Evolutionary conservation across 92 coral and sea anemone species (phyloP).

Genomic region (Epizoanthus rinbou): DNA sequence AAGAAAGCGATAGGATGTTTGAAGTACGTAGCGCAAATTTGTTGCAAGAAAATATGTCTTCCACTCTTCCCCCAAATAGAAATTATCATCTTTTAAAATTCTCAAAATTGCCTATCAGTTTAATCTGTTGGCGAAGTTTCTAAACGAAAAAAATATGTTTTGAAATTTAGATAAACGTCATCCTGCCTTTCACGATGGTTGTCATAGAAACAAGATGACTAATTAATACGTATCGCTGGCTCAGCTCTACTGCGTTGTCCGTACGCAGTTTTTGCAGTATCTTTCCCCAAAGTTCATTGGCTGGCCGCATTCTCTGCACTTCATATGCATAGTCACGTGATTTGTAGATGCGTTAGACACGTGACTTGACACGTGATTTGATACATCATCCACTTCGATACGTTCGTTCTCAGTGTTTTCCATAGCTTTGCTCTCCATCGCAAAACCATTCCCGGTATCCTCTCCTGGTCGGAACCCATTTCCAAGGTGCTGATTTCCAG

Average conservation of each 20-base stretch:
- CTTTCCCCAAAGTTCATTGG: slow-evolving; percentile 47
- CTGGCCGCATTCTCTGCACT: slow-evolving; percentile 49
- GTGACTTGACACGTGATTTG: slow-evolving; percentile 23
- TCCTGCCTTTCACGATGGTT: no score
- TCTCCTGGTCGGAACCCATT: slow-evolving; percentile 23
- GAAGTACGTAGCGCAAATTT: no score
- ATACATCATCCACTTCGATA: neutral
- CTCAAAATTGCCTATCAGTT: no score
- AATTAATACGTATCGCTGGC: neutral
- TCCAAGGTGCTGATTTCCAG: slow-evolving; percentile 20
- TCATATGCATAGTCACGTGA: slow-evolving; percentile 5
- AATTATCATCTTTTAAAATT: no score
- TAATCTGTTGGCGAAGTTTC: no score
- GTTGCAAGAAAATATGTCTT: no score
- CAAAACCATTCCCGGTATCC: neutral
- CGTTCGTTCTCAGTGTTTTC: slow-evolving; percentile 22
- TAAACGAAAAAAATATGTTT: no score
- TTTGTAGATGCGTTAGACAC: neutral
- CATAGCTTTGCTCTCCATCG: neutral
- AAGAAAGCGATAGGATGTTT: no score
- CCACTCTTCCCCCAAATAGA: no score
- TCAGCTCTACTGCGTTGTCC: slow-evolving; percentile 27
- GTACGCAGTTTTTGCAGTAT: slow-evolving; percentile 53
- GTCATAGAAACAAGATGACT: no score
- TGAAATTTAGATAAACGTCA: no score